Evolutionary conservation across 2,113 vertebrate genomes (phyloP), one percentile per base, ranked within the genome.

Genomic region (Clarias macrocephalus): DNA sequence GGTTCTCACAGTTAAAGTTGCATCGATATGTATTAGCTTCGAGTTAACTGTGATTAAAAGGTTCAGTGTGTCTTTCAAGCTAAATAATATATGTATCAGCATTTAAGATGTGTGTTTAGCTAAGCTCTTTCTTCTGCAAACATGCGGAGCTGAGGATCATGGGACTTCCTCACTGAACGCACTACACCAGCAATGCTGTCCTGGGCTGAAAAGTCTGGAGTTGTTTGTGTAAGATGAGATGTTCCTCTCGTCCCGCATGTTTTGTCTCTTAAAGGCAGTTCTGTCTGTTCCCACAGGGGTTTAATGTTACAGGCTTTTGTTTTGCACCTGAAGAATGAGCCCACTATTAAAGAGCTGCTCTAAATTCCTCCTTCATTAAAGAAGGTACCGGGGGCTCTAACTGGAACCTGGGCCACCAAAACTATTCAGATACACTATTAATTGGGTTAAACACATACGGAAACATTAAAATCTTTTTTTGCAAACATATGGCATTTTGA

Each of bases 271-370:
- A 52, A 82, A 87, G 68, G 23, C 28, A 6, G 85, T 68, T 59
- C 85, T 72, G 60, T 72, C 21, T n/a, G 54, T 79, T 87, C 77
- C 72, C 83, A 48, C 48, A 82, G 79, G 89, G 79, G 89, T 75
- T 84, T 89, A 56, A 3, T 80, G 77, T 85, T 85, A 54, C 82
- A 42, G 19, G 30, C 60, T 70, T 82, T 84, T 65, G 25, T 73
- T 86, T 72, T 66, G 42, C 33, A 52, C 19, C 11, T n/a, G 59
- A 88, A 86, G 75, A 88, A 62, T 75, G 87, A 37, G 83, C 30
- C 63, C 63, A 52, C 15, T 42, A 25, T 70, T 28, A 30, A 70
- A 30, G 56, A 11, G 12, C 65, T 28, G 68, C 84, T 82, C 33
- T 83, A 70, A 75, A 86, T 83, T 86, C 59, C 10, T 56, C 56